These are phyloP conservation scores for Matsumurasca onukii DNA, from an alignment of 1,140 invertebrate species.

Conservation along the genomic window DNA sequence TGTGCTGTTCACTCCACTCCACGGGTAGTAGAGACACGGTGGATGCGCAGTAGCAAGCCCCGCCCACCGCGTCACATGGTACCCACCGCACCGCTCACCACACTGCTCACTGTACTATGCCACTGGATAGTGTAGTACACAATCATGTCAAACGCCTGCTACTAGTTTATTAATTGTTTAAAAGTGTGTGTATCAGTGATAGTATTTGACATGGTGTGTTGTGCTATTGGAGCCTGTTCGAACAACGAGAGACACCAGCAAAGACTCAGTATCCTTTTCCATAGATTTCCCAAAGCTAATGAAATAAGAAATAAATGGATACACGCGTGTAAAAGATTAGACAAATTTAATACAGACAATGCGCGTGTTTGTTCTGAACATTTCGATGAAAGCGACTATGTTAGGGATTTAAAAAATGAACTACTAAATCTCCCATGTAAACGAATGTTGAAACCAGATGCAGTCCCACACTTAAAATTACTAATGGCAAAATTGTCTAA, in stretches of 20 bases:
- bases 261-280: neutral
- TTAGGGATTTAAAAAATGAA: neutral
- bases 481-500: too few relatives aligned
- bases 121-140: too few relatives aligned
- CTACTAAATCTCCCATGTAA: neutral
- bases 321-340: neutral
- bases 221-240: neutral
- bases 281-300: neutral
- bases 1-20: too few relatives aligned
- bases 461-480: constrained; percentile 12
- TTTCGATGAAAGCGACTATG: neutral
- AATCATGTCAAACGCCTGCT: too few relatives aligned
- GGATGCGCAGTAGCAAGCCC: too few relatives aligned
- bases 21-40: too few relatives aligned
- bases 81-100: too few relatives aligned
- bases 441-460: constrained; percentile 1
- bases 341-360: neutral
- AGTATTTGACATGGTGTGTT: neutral
- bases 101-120: too few relatives aligned
- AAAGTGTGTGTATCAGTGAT: too few relatives aligned
- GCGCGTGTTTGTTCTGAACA: constrained; percentile 8
- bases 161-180: too few relatives aligned
- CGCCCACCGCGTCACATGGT: too few relatives aligned
- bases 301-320: neutral
- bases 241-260: neutral